Evolutionary conservation across 2,888 invertebrate species (phyloP), one percentile per base, ranked within the genome.

Genomic region (Polylopha cassiicola): DNA sequence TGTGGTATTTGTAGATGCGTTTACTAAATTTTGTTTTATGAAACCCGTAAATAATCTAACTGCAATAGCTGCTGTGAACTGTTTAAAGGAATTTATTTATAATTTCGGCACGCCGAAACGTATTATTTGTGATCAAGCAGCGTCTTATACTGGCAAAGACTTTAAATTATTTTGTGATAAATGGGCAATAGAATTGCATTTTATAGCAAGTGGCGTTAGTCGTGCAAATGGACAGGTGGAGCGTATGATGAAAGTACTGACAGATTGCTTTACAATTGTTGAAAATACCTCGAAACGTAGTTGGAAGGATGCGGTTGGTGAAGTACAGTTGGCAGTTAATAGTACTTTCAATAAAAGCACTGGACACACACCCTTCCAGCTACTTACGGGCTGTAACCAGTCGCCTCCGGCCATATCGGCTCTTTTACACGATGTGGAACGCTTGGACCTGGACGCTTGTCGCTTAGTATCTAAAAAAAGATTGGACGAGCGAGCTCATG

Each of bases 141-240:
- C 45, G 2, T 39, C 38, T 5, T 46, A 37, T 14, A 44, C 42
- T 5, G 44, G 39, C 2, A 32, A 30, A 33, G 44, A 44, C 29
- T 33, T 44, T 4, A 8, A 7, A n/a, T 7, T 10, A 4, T 36
- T 44, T 29, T 49, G 46, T 31, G n/a, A 31, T 5, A n/a, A 17
- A 21, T 17, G 31, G 32, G 18, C 18, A 6, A 49, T 49, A n/a
- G 39, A 47, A 15, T 22, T 45, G 2, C 50, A 47, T 36, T 30
- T 37, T 8, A 46, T 47, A 8, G 50, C 46, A 4, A 47, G 42
- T 21, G 46, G 48, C 18, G 37, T 38, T 7, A 42, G 41, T 26
- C 39, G 50, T 8, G 53, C 49, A 3, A 50, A 50, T 26, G 49
- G 50, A 0, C 49, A 53, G 9, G 47, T 50, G 3, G 50, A 53